Evolutionary conservation across 2,113 vertebrate genomes (phyloP).

Genomic region (Carettochelys insculpta): DNA sequence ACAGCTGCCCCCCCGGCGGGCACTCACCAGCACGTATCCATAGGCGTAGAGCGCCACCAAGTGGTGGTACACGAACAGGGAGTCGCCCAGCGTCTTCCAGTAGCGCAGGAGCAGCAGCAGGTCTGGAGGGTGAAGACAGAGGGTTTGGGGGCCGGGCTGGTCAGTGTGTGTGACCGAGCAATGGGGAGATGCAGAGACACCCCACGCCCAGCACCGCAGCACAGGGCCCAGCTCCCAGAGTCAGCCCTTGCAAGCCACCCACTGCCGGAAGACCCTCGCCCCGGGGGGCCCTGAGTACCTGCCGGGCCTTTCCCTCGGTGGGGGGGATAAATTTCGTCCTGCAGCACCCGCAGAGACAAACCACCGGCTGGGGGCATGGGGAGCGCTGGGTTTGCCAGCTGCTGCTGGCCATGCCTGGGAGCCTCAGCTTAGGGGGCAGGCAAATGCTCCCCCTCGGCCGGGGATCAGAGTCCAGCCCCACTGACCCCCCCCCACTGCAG

Average conservation of each 20-base stretch:
- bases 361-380: no score
- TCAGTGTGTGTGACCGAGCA: not conserved
- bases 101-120: constrained; percentile 80
- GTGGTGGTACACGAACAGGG: constrained; percentile 84
- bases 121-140: constrained; percentile 61
- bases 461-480: not conserved
- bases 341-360: no score
- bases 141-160: not conserved
- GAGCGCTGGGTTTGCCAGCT: no score
- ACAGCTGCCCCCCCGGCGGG: not conserved
- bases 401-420: not conserved
- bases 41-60: constrained; percentile 86
- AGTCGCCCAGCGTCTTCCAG: constrained; percentile 84
- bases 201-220: not conserved
- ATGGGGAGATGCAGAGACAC: not conserved
- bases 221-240: not conserved
- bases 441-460: not conserved
- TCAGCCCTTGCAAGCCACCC: no score
- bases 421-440: not conserved
- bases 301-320: no score
- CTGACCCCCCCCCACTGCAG: not conserved
- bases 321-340: no score
- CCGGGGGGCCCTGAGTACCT: no score
- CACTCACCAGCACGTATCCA: constrained; percentile 84
- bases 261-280: no score